phyloP scores from a whole-genome alignment of 2,113 vertebrate genomes.

The Rhabdomys dilectus region DNA sequence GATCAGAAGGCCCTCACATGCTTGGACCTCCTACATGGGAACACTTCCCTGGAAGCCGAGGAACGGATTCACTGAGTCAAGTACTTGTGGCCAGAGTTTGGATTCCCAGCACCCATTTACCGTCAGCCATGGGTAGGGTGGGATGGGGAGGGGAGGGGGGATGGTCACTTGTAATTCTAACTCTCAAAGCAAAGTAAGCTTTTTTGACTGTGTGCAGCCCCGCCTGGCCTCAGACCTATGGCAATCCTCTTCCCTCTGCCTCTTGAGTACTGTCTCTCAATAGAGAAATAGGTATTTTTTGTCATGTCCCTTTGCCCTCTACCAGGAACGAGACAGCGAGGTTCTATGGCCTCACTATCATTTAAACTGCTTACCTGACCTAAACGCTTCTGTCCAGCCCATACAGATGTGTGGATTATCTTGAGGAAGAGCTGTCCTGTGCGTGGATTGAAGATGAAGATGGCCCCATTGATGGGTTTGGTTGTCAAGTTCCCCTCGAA shows the following conservation, averaged over 20 bases:
- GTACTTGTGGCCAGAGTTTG: neutral
- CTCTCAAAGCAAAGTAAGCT: neutral
- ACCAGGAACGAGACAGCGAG: neutral
- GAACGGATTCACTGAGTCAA: neutral
- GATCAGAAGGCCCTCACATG: neutral
- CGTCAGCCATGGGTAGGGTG: too few relatives aligned
- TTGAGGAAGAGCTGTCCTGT: conserved; percentile 99
- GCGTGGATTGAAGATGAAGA: conserved; percentile 99
- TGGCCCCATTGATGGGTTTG: conserved; percentile 99
- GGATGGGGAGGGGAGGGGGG: too few relatives aligned
- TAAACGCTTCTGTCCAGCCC: conserved; percentile 99
- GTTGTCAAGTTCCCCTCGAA: conserved; percentile 99
- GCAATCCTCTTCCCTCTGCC: neutral
- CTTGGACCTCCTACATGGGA: neutral
- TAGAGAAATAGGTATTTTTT: neutral
- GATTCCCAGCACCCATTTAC: neutral
- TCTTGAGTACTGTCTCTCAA: neutral
- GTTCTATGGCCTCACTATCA: neutral
- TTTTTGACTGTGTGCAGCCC: neutral
- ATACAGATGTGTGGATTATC: conserved; percentile 99
- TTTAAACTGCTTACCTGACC: conserved; percentile 91
- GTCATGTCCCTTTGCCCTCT: neutral
- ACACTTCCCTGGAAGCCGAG: neutral
- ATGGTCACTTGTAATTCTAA: neutral
- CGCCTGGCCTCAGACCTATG: neutral